A percentile compares a stretch with the other conserved stretches of the same genome.
phyloP scores from a whole-genome alignment of 2,888 invertebrate genomes.

The Nymphalis c-album region DNA sequence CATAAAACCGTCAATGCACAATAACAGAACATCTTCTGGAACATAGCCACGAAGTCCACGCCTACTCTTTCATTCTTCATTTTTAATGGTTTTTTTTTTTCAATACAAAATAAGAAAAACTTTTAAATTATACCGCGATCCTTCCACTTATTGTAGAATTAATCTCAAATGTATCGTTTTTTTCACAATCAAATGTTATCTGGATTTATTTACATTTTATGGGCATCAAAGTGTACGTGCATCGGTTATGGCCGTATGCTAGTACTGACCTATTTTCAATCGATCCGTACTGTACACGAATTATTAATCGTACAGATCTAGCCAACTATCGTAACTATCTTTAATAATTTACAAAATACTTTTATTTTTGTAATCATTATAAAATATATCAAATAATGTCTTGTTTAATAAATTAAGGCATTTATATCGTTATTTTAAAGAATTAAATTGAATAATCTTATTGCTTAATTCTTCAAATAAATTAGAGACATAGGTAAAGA shows the following conservation, averaged over 20 bases:
- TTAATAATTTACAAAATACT: not conserved
- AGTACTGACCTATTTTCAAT: conserved; percentile 67
- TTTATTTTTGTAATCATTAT: too few relatives aligned
- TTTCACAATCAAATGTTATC: too few relatives aligned
- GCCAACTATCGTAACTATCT: conserved; percentile 29
- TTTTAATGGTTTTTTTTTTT: conserved; percentile 33
- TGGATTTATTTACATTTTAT: not conserved
- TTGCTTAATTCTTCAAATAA: too few relatives aligned
- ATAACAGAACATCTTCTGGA: conserved; percentile 83
- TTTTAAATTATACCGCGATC: not conserved
- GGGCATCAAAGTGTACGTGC: conserved; percentile 32
- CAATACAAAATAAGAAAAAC: conserved; percentile 2
- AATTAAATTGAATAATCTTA: too few relatives aligned
- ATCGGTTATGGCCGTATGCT: conserved; percentile 38
- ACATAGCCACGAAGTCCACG: conserved; percentile 85
- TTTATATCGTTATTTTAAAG: too few relatives aligned
- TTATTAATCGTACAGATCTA: conserved; percentile 64
- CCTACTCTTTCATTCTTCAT: conserved; percentile 86
- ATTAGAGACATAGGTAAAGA: too few relatives aligned
- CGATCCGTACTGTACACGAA: conserved; percentile 57
- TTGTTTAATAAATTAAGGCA: too few relatives aligned
- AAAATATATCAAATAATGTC: too few relatives aligned
- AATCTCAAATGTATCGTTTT: too few relatives aligned
- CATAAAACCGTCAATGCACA: conserved; percentile 82
- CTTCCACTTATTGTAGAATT: not conserved